A percentile compares a stretch with the other conserved stretches of the same genome.
phyloP scores from a whole-genome alignment of 1,140 invertebrate genomes.

The Atta colombica region DNA sequence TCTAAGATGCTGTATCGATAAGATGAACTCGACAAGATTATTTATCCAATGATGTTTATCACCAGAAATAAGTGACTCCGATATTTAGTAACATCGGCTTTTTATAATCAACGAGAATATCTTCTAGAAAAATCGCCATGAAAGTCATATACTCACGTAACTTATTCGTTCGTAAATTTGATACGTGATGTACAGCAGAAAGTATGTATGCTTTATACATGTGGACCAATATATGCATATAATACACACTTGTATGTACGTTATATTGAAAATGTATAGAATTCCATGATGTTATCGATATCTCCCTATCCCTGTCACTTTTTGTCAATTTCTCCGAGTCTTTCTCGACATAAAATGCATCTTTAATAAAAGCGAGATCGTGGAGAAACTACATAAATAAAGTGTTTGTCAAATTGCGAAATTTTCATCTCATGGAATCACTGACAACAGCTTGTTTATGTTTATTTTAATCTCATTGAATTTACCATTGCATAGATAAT shows the following conservation, averaged over 20 bases:
- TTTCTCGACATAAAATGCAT: not conserved
- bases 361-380: constrained; percentile 15
- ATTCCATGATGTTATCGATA: constrained; percentile 5
- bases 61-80: constrained; percentile 5
- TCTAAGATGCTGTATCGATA: not conserved
- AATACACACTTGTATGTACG: not conserved
- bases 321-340: not conserved
- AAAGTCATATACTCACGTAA: constrained; percentile 51
- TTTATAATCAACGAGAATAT: constrained; percentile 19
- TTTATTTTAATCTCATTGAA: constrained; percentile 43
- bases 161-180: not conserved
- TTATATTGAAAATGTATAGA: constrained; percentile 32
- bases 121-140: not conserved
- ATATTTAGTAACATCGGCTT: constrained; percentile 55
- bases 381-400: not conserved
- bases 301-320: not conserved
- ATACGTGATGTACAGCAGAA: not conserved
- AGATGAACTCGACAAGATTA: constrained; percentile 27
- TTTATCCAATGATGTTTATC: constrained; percentile 59
- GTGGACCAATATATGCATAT: not conserved
- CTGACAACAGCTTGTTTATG: not conserved
- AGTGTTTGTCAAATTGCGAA: constrained; percentile 13
- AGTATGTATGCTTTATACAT: not conserved
- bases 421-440: not conserved
- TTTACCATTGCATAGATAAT: constrained; percentile 41